Percentiles rank a stretch among this genome's conserved stretches.
Evolutionary conservation across 2,888 invertebrate genomes (phyloP).

Genomic region (Gastracanthus pulcherrimus): DNA sequence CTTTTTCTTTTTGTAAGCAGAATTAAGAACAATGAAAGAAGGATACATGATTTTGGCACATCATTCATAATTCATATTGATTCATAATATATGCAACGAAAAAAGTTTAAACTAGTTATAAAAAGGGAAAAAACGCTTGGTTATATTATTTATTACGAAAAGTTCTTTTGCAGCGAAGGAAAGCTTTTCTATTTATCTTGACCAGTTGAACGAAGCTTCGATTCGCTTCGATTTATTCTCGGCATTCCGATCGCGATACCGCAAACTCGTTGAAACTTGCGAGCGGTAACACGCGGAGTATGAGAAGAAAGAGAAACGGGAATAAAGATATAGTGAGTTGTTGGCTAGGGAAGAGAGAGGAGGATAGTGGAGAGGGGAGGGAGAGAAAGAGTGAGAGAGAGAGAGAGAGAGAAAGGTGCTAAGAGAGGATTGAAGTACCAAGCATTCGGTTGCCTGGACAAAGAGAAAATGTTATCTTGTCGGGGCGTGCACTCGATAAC

Average conservation of each 20-base stretch:
- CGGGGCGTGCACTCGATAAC: conserved; percentile 40
- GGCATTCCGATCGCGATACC: conserved; percentile 51
- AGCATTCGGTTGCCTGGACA: conserved; percentile 50
- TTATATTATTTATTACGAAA: conserved; percentile 39
- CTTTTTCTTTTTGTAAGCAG: too few species aligned
- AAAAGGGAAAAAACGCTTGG: not conserved
- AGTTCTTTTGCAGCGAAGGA: not conserved
- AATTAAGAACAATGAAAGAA: too few species aligned
- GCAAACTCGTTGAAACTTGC: conserved; percentile 35
- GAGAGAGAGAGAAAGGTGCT: conserved; percentile 38
- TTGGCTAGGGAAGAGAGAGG: conserved; percentile 19
- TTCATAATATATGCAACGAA: too few species aligned
- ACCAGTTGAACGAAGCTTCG: conserved; percentile 39
- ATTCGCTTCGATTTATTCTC: conserved; percentile 56
- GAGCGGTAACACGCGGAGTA: not conserved
- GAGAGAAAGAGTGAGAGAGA: conserved; percentile 39
- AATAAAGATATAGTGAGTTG: not conserved
- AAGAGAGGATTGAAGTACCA: conserved; percentile 32
- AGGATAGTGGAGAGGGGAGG: too few species aligned
- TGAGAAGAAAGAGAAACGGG: conserved; percentile 9
- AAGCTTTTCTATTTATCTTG: conserved; percentile 40
- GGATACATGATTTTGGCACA: too few species aligned
- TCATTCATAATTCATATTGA: too few species aligned
- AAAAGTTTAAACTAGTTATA: too few species aligned
- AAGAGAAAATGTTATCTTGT: conserved; percentile 57